phyloP scores from a whole-genome alignment of 2,797 vertebrate genomes.

The Hydrophis major region DNA sequence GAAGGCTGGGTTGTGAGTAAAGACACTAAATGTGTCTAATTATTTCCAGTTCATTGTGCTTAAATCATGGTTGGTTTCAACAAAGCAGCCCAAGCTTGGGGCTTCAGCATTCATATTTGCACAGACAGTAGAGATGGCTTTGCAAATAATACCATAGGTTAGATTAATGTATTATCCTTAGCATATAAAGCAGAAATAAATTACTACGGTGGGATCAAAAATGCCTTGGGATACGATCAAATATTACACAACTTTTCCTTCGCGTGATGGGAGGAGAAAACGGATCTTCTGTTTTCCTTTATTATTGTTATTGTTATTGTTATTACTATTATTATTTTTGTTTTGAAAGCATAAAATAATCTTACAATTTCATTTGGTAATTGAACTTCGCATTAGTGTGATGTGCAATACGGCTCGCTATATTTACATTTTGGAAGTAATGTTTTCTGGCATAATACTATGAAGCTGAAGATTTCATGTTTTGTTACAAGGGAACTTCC shows the following conservation, averaged over 20 bases:
- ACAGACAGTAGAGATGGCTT: conserved; percentile 42
- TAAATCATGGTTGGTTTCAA: conserved; percentile 31
- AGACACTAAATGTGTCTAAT: conserved; percentile 38
- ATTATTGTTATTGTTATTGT: too few relatives aligned
- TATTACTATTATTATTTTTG: not conserved
- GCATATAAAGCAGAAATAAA: conserved; percentile 25
- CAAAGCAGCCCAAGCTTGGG: conserved; percentile 27
- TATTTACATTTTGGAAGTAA: not conserved
- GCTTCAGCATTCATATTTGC: conserved; percentile 48
- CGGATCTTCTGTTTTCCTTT: not conserved
- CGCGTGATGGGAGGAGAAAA: not conserved
- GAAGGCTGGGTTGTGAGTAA: conserved; percentile 21
- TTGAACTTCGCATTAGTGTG: not conserved
- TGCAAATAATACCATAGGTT: conserved; percentile 60
- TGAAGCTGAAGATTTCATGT: not conserved
- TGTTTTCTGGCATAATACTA: not conserved
- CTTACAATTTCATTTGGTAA: not conserved
- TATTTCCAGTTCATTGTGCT: conserved; percentile 62
- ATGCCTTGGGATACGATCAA: not conserved
- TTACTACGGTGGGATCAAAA: not conserved
- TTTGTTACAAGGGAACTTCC: not conserved
- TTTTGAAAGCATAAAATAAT: not conserved
- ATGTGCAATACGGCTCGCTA: not conserved
- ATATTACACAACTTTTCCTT: conserved; percentile 1
- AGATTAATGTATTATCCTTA: conserved; percentile 42